These are phyloP conservation scores for Columba janthina DNA, from an alignment of 2,113 vertebrate species.

Conservation along the genomic window DNA sequence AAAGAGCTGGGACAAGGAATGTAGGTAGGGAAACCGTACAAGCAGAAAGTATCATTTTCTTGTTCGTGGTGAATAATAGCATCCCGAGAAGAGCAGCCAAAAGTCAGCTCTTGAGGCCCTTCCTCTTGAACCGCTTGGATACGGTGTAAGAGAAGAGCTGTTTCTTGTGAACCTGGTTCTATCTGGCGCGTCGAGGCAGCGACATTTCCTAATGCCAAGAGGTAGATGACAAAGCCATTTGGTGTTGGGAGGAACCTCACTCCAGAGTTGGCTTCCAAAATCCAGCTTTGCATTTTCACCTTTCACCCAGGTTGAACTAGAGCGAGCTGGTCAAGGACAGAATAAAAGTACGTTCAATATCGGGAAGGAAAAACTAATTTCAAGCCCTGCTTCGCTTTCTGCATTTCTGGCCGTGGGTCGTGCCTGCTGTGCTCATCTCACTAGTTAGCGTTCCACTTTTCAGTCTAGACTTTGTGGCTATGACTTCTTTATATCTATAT, in stretches of 20 bases:
- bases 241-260: not conserved
- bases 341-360: not conserved
- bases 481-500: not conserved
- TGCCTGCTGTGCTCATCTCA: rapidly evolving
- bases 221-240: not conserved
- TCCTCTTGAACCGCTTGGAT: rapidly evolving
- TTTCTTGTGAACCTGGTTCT: not conserved
- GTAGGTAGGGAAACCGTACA: not conserved
- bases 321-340: not conserved
- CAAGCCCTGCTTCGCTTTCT: constrained; percentile 9
- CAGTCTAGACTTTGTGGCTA: not conserved
- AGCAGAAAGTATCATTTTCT: not conserved
- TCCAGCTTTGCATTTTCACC: not conserved
- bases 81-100: not conserved
- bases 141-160: rapidly evolving
- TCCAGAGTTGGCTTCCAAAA: not conserved
- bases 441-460: not conserved
- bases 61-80: not conserved
- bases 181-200: not conserved
- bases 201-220: rapidly evolving
- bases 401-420: rapidly evolving
- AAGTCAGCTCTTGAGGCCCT: not conserved
- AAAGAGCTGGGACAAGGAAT: not conserved
- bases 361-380: not conserved
- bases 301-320: not conserved